Conservation (phyloP, 2,113 vertebrate species). For the Periophthalmus modestus region DNA sequence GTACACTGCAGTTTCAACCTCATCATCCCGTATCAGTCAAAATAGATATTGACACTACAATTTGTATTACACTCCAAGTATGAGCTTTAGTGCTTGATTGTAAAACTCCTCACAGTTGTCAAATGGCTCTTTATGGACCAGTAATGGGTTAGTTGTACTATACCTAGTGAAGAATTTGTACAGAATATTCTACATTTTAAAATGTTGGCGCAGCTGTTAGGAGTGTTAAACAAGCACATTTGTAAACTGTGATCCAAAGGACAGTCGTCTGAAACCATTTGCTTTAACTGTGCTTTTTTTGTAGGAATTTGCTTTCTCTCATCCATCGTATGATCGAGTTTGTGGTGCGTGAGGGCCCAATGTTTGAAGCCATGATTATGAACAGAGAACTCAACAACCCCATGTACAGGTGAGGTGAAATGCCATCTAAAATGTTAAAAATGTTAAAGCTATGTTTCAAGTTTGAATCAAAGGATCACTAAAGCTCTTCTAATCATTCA, state of each 20-base stretch:
- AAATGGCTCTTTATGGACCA: neutral
- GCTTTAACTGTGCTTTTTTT: constrained; percentile 99
- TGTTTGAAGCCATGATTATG: constrained; percentile 99
- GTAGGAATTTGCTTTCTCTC: constrained; percentile 99
- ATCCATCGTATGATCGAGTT: constrained; percentile 99
- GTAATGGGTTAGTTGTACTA: neutral
- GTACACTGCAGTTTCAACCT: constrained; percentile 21
- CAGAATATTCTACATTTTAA: neutral
- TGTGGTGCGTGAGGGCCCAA: constrained; percentile 99
- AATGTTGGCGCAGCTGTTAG: constrained; percentile 4
- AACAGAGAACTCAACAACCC: constrained; percentile 99
- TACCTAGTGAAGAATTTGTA: neutral
- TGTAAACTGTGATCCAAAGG: constrained; percentile 37
- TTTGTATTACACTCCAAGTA: constrained; percentile 23
- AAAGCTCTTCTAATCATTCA: neutral
- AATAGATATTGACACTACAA: constrained; percentile 25
- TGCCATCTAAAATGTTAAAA: too few relatives aligned
- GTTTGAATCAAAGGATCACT: neutral
- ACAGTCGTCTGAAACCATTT: constrained; percentile 89
- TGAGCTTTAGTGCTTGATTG: constrained; percentile 39
- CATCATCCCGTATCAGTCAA: neutral
- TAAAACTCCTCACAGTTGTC: constrained; percentile 32
- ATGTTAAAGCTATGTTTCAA: neutral
- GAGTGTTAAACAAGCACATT: constrained; percentile 47
- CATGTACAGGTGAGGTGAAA: constrained; percentile 89